Evolutionary conservation across 1,140 invertebrate species (phyloP), one percentile per base, ranked within the genome.

Genomic region (Octopus bimaculoides): DNA sequence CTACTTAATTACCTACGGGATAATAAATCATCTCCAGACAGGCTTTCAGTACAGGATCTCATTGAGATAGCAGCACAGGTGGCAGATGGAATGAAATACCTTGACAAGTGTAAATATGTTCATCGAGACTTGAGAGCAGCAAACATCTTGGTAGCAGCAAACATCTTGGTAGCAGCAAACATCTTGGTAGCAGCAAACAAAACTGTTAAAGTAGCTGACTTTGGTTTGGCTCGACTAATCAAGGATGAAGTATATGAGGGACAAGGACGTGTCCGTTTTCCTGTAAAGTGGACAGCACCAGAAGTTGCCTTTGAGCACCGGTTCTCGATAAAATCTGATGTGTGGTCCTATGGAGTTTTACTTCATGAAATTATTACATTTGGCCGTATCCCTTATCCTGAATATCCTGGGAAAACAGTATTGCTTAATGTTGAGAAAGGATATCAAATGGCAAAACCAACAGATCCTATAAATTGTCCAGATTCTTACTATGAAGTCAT

Each of bases 301-400:
- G 97, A 99, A 91, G 97, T 97, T 4, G 97, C 97, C 7, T 88
- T 99, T 91, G 98, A 98, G 90, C 97, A 96, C 90, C 97, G 97
- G 92, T 99, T 99, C 92, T 98, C 97, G 84, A 99, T 99, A 87
- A 99, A 99, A 90, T 97, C 96, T 77, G 98, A 99, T 89, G 97
- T 99, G 4, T 99, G 98, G 98, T 98, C 96, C 2, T 99, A 97
- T 88, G 98, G 97, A 78, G 97, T 99, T 82, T 91, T 99, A 4
- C 91, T 99, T 4, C 98, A 98, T 94, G 98, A 99, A 90, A 92
- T 99, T 52, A 96, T 99, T 88, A 99, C 97, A 6, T 97, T 96
- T 87, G 97, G 92, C 73, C 88, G 90, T 82, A 96, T 98, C 86
- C 97, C 97, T 82, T 98, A 99, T 92, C 96, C 97, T n/a, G 88